Percentiles rank a stretch among this genome's conserved stretches.
Evolutionary conservation across 2,797 vertebrate genomes (phyloP).

Genomic region (Neomorphus geoffroyi): DNA sequence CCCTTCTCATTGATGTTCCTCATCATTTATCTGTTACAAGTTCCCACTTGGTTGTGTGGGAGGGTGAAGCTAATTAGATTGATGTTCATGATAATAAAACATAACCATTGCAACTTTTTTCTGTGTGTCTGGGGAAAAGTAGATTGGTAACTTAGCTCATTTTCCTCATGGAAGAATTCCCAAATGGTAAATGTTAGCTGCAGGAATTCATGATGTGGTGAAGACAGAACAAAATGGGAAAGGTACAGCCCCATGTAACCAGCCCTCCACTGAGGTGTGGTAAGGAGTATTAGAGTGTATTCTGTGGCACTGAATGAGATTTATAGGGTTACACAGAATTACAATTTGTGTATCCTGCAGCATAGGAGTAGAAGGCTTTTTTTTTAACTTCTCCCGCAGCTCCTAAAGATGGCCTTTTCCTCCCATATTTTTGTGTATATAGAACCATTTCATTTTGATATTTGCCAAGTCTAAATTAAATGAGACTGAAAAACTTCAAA

Average conservation of each 20-base stretch:
- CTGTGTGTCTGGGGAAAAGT: neutral
- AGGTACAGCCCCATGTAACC: neutral
- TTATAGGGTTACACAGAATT: neutral
- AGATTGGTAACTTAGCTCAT: neutral
- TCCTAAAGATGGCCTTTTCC: neutral
- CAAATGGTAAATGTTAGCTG: neutral
- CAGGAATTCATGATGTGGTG: neutral
- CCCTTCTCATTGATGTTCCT: conserved; percentile 15
- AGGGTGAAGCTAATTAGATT: conserved; percentile 46
- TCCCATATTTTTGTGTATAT: neutral
- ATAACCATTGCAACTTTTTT: neutral
- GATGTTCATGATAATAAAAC: conserved; percentile 4
- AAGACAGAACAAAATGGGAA: neutral
- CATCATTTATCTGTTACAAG: conserved; percentile 15
- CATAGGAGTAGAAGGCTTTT: neutral
- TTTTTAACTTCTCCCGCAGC: neutral
- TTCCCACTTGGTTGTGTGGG: neutral
- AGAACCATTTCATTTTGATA: neutral
- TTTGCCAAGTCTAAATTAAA: neutral
- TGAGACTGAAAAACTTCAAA: neutral
- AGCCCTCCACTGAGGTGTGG: neutral
- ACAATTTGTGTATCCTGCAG: neutral
- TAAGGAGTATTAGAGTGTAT: neutral
- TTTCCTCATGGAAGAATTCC: neutral
- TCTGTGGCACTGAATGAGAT: neutral